phyloP scores from a whole-genome alignment of 2,113 vertebrate genomes.

The Lampris megalopsis region DNA sequence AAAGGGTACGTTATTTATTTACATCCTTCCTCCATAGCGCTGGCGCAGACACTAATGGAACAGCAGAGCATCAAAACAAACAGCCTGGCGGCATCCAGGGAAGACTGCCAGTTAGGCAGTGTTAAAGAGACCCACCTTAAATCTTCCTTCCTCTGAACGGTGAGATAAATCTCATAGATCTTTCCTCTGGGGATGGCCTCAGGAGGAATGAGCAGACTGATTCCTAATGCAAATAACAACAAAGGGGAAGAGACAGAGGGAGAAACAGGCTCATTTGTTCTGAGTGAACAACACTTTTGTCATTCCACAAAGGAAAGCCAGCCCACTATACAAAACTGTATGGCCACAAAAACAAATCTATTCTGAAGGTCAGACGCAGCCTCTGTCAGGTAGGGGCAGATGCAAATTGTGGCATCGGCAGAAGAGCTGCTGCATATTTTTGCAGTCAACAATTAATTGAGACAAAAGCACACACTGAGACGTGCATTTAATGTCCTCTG shows the following conservation, averaged over 20 bases:
- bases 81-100: constrained; percentile 69
- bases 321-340: constrained; percentile 67
- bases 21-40: constrained; percentile 65
- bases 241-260: constrained; percentile 55
- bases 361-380: constrained; percentile 74
- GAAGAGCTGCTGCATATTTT: constrained; percentile 48
- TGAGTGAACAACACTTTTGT: constrained; percentile 69
- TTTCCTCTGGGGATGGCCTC: constrained; percentile 98
- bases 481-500: constrained; percentile 71
- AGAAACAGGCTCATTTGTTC: constrained; percentile 72
- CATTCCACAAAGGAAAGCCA: constrained; percentile 58
- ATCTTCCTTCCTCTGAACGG: constrained; percentile 95
- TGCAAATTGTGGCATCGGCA: constrained; percentile 66
- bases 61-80: constrained; percentile 74
- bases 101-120: constrained; percentile 70
- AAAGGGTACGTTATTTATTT: constrained; percentile 73
- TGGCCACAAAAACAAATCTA: constrained; percentile 61
- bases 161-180: constrained; percentile 99
- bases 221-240: constrained; percentile 87
- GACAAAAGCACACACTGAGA: constrained; percentile 69
- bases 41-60: constrained; percentile 74
- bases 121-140: constrained; percentile 91
- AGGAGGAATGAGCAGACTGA: constrained; percentile 97
- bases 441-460: constrained; percentile 75
- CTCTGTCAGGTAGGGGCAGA: constrained; percentile 67